phyloP scores from a whole-genome alignment of 2,888 invertebrate species.

The Scaptomyza caliginosa region DNA sequence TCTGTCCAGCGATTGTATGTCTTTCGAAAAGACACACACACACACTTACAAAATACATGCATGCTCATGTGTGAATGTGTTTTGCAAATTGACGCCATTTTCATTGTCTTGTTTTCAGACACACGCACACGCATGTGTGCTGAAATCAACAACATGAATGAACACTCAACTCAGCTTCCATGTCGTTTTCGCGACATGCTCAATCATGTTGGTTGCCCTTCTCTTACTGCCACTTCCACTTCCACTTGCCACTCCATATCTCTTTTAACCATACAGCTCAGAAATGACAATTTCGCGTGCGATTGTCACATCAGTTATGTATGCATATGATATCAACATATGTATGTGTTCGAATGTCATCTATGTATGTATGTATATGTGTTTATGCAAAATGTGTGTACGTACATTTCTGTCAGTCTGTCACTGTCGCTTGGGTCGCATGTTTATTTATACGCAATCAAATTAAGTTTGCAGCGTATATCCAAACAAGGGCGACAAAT shows the following conservation, averaged over 20 bases:
- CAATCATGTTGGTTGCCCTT: conserved; percentile 53
- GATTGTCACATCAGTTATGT: conserved; percentile 80
- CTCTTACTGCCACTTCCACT: neutral
- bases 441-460: conserved; percentile 80
- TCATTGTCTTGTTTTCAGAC: conserved; percentile 60
- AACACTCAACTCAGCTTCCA: conserved; percentile 77
- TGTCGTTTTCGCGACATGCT: conserved; percentile 67
- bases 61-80: conserved; percentile 24
- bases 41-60: neutral
- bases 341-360: conserved; percentile 1
- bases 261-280: conserved; percentile 1
- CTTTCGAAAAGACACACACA: neutral
- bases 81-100: conserved; percentile 74
- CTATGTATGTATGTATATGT: conserved; percentile 3
- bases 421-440: conserved; percentile 62
- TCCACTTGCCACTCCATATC: neutral
- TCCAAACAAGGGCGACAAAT: conserved; percentile 65
- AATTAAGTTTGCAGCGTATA: conserved; percentile 76
- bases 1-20: conserved; percentile 32
- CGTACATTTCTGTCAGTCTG: conserved; percentile 63
- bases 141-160: conserved; percentile 70
- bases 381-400: conserved; percentile 16
- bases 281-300: conserved; percentile 80
- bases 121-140: conserved; percentile 15
- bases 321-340: conserved; percentile 56